phyloP scores from a whole-genome alignment of 2,113 vertebrate genomes.

The Elephantulus edwardii region DNA sequence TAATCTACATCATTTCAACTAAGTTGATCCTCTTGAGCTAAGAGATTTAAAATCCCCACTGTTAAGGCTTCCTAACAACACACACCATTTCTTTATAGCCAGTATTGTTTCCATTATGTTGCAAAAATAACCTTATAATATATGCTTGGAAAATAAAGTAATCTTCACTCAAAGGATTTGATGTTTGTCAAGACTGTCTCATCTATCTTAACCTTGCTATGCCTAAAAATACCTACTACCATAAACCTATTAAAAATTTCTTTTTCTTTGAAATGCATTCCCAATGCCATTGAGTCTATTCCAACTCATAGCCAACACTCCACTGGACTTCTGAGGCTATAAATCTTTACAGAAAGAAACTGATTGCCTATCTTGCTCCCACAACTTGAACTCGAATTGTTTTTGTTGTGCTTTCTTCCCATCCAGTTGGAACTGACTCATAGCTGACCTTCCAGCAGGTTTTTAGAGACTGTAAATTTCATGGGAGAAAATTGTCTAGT shows the following conservation, averaged over 20 bases:
- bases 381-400: no score
- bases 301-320: no score
- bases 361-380: no score
- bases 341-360: no score
- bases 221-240: not conserved
- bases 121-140: conserved; percentile 14
- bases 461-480: no score
- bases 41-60: not conserved
- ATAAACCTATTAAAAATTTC: not conserved
- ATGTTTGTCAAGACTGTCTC: accelerated
- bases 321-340: no score
- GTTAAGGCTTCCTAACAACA: not conserved
- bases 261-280: not conserved
- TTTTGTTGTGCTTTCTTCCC: no score
- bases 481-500: no score
- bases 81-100: conserved; percentile 2
- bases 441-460: no score
- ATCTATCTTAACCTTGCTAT: no score
- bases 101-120: not conserved
- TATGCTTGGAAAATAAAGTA: not conserved
- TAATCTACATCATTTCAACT: not conserved
- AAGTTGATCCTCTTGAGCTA: not conserved
- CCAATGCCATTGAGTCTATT: no score
- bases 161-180: not conserved
- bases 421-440: no score